These are phyloP conservation scores for Marmota flaviventris DNA, from an alignment of 2,113 vertebrate species.

Conservation along the genomic window DNA sequence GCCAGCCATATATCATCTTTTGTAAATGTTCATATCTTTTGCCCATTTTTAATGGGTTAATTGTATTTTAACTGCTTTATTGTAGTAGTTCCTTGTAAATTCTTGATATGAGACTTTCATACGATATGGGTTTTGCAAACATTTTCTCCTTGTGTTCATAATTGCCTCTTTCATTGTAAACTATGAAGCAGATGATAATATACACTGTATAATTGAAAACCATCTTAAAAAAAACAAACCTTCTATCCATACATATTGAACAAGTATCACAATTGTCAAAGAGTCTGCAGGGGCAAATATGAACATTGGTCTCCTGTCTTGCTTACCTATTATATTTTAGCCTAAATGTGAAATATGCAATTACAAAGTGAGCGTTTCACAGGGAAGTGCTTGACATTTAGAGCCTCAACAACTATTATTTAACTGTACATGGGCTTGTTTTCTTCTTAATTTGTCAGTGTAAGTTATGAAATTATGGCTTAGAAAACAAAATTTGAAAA, in stretches of 20 bases:
- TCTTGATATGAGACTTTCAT: neutral
- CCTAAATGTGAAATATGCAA: conserved; percentile 61
- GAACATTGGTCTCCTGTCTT: conserved; percentile 47
- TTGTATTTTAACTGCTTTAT: neutral
- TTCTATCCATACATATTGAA: neutral
- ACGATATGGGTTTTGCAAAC: neutral
- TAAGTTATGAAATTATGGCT: conserved; percentile 68
- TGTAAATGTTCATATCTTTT: neutral
- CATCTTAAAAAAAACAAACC: neutral
- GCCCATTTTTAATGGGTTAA: neutral
- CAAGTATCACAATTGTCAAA: conserved; percentile 59
- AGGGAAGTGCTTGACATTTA: conserved; percentile 79
- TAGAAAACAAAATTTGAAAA: conserved; percentile 81
- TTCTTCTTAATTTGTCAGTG: conserved; percentile 83
- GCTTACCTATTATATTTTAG: conserved; percentile 52
- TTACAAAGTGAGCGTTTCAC: conserved; percentile 71
- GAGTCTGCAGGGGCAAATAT: neutral
- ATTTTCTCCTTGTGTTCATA: neutral
- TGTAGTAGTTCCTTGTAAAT: neutral
- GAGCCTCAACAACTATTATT: conserved; percentile 69
- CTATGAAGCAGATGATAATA: conserved; percentile 42
- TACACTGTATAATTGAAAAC: conserved; percentile 64
- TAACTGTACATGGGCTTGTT: conserved; percentile 78
- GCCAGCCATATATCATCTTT: neutral
- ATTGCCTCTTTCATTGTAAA: neutral